Evolutionary conservation across 2,797 vertebrate species (phyloP), one percentile per base, ranked within the genome.

Genomic region (Sorex maritimensis): DNA sequence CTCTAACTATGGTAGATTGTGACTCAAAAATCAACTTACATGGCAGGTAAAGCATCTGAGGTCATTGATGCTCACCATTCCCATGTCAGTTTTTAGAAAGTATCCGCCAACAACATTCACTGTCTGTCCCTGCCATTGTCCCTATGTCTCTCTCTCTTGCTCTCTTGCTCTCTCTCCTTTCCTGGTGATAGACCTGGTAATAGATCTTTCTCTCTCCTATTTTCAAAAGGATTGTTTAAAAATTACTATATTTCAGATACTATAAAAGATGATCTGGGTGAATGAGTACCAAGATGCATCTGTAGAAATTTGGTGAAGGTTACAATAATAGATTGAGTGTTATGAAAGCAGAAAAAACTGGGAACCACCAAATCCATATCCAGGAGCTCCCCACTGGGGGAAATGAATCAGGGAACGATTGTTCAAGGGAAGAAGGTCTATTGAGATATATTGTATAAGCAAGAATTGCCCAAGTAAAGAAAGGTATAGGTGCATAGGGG

Each of bases 111-210:
- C 0, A 67, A 74, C 15, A 19, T 85, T 4, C 24, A 10, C 10
- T 26, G 2, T 67, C 8, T 67, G n/a, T 49, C 26, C 3, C 17
- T 46, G 1, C 1, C 5, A 10, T 14, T 28, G 2, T 28, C 2
- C 49, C 49, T 10, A 28, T 17, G 17, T 23, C 26, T 15, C 55
- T 52, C 44, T 24, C 3, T 63, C 13, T 63, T 19, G 10, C 61
- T 63, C 61, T 63, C 61, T 63, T 7, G 19, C 26, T 61, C 26
- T 44, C 2, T 3, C 9, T 24, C 34, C 34, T 34, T 34, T 34
- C 34, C 34, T 34, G 34, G 34, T 34, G 34, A 34, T 34, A 34
- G 34, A 34, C 34, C 34, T 34, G 34, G 34, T 34, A 2, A 34
- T 34, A 34, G 34, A 34, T 34, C 49, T 26, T 12, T 12, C 34